A percentile compares a stretch with the other conserved stretches of the same genome.
Conservation (phyloP, 2,113 vertebrate species). For the Esox niger region DNA sequence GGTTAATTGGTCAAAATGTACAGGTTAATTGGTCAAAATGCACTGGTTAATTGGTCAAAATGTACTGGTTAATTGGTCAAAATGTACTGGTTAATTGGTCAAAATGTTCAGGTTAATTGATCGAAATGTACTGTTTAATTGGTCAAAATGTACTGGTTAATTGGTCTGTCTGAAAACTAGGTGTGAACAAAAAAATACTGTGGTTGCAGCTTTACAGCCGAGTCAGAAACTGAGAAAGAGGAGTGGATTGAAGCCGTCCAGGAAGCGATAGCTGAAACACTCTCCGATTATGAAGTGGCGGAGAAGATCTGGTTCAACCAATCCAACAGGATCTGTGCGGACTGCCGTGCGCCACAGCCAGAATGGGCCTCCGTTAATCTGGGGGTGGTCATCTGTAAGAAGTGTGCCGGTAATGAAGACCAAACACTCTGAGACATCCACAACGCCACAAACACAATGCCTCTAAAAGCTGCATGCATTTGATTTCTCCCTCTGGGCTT, state of each 20-base stretch:
- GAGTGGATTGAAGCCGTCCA: conserved; percentile 94
- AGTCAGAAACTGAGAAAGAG: conserved; percentile 90
- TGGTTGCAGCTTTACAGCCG: conserved; percentile 92
- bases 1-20: no score
- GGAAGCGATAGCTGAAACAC: conserved; percentile 92
- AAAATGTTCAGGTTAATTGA: no score
- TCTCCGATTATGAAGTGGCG: conserved; percentile 98
- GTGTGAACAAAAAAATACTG: conserved; percentile 33
- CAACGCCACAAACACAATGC: neutral
- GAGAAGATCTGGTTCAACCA: conserved; percentile 99
- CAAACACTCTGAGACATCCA: neutral
- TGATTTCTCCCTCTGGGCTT: neutral
- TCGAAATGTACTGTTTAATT: conserved; percentile 73
- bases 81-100: no score
- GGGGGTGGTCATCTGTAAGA: conserved; percentile 95
- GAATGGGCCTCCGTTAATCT: conserved; percentile 99
- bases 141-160: conserved; percentile 65
- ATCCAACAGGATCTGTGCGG: conserved; percentile 91
- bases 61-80: no score
- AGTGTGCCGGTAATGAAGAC: conserved; percentile 86
- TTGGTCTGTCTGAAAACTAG: conserved; percentile 79
- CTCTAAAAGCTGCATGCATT: neutral
- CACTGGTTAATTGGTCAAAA: no score
- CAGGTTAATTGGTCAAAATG: no score
- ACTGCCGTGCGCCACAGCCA: conserved; percentile 82